These are phyloP conservation scores for Caenorhabditis sp. DNA, from an alignment of 2,888 invertebrate genomes.

Conservation along the genomic window DNA sequence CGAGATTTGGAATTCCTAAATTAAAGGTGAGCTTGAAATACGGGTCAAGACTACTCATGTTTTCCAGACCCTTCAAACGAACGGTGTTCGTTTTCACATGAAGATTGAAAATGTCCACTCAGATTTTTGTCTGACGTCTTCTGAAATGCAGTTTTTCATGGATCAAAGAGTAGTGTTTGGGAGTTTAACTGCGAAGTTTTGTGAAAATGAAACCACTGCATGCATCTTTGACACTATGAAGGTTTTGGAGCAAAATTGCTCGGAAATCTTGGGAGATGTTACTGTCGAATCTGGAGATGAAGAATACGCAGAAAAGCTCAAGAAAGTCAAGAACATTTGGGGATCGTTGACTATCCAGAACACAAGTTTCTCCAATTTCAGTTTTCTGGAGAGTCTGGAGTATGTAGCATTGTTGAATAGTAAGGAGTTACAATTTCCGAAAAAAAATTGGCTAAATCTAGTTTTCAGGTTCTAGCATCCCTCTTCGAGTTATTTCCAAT, in stretches of 20 bases:
- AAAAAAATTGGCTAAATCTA: not conserved
- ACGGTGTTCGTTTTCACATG: no score
- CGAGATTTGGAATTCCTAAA: constrained; percentile 3
- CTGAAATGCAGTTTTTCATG: constrained; percentile 32
- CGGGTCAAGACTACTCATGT: no score
- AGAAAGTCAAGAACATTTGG: constrained; percentile 19
- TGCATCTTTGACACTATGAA: constrained; percentile 28
- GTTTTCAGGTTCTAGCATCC: not conserved
- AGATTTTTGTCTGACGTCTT: constrained; percentile 28
- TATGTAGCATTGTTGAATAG: constrained; percentile 6
- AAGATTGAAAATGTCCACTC: not conserved
- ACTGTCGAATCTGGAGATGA: constrained; percentile 29
- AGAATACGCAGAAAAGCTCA: constrained; percentile 9
- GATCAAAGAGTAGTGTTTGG: constrained; percentile 17
- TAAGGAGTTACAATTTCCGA: not conserved
- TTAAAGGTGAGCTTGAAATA: not conserved
- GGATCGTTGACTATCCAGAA: constrained; percentile 25
- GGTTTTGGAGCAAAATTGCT: constrained; percentile 11
- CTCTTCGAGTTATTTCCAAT: not conserved
- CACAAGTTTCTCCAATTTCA: constrained; percentile 14
- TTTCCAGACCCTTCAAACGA: no score
- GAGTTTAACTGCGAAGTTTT: constrained; percentile 17
- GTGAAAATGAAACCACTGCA: not conserved
- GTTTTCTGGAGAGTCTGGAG: constrained; percentile 6
- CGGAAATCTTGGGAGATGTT: constrained; percentile 14